Conservation (phyloP, 2,888 invertebrate species). For the Eledona agricola region DNA sequence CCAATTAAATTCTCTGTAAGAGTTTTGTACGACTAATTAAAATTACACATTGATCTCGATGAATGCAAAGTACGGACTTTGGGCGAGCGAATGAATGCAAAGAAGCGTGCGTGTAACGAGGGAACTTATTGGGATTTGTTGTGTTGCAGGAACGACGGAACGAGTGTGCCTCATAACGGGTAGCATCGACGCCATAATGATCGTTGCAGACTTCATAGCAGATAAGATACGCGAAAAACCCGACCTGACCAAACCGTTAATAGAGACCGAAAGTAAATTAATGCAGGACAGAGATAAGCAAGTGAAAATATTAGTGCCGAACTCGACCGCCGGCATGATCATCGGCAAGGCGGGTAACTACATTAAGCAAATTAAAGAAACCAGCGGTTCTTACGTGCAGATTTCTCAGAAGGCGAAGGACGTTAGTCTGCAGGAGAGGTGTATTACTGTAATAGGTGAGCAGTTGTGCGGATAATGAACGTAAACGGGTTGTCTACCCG, state of each 20-base stretch:
- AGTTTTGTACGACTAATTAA: too few relatives aligned
- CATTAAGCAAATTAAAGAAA: conserved; percentile 95
- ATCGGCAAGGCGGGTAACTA: conserved; percentile 96
- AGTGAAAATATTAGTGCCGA: conserved; percentile 95
- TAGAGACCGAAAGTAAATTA: conserved; percentile 81
- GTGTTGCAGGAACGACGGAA: conserved; percentile 84
- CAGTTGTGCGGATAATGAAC: conserved; percentile 6
- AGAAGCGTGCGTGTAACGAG: too few relatives aligned
- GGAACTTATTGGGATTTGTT: conserved; percentile 3
- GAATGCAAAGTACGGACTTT: too few relatives aligned
- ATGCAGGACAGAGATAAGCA: conserved; percentile 91
- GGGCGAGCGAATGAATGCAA: too few relatives aligned
- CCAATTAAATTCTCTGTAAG: too few relatives aligned
- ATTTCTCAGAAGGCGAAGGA: conserved; percentile 97
- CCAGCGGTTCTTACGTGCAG: conserved; percentile 94
- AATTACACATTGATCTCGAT: too few relatives aligned
- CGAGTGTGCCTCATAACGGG: conserved; percentile 94
- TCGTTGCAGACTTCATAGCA: conserved; percentile 92
- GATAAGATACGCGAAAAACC: conserved; percentile 96
- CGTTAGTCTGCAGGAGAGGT: conserved; percentile 89
- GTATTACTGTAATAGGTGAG: conserved; percentile 91
- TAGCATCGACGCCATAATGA: conserved; percentile 88
- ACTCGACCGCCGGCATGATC: conserved; percentile 97
- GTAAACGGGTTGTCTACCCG: not conserved
- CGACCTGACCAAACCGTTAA: conserved; percentile 83